Percentiles rank a stretch among this genome's conserved stretches.
These are phyloP conservation scores for Heteropelma amictum DNA, from an alignment of 2,888 invertebrate genomes.

Conservation along the genomic window DNA sequence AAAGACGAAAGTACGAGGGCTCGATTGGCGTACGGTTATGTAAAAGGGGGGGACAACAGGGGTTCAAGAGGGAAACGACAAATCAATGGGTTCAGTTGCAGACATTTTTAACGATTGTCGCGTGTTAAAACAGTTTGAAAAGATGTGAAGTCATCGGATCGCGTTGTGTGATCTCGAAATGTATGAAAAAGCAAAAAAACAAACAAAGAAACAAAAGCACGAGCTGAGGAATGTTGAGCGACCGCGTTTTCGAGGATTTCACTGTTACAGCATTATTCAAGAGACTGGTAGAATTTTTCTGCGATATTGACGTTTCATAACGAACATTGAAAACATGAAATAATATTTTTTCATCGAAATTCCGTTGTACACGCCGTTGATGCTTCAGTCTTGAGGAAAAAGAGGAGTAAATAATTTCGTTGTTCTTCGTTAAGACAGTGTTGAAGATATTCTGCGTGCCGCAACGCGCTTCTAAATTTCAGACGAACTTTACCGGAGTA, in stretches of 20 bases:
- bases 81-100: slow-evolving; percentile 27
- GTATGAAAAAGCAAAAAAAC: neutral
- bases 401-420: slow-evolving; percentile 4
- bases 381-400: slow-evolving; percentile 30
- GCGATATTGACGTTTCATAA: slow-evolving; percentile 10
- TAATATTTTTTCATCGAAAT: slow-evolving; percentile 48
- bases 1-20: slow-evolving; percentile 63
- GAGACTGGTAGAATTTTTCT: slow-evolving; percentile 45
- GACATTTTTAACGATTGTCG: neutral
- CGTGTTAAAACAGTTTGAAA: slow-evolving; percentile 7
- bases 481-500: neutral
- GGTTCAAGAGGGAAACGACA: slow-evolving; percentile 4
- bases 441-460: slow-evolving; percentile 43
- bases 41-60: neutral
- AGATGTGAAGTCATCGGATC: slow-evolving; percentile 16
- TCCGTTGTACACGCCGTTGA: slow-evolving; percentile 56
- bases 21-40: slow-evolving; percentile 42
- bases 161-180: neutral
- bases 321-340: slow-evolving; percentile 19
- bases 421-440: slow-evolving; percentile 25
- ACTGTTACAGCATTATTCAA: slow-evolving; percentile 15
- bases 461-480: no score
- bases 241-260: neutral
- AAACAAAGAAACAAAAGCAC: neutral
- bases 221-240: neutral